Evolutionary conservation across 2,113 vertebrate species (phyloP).

Genomic region (Lophochroa leadbeateri): DNA sequence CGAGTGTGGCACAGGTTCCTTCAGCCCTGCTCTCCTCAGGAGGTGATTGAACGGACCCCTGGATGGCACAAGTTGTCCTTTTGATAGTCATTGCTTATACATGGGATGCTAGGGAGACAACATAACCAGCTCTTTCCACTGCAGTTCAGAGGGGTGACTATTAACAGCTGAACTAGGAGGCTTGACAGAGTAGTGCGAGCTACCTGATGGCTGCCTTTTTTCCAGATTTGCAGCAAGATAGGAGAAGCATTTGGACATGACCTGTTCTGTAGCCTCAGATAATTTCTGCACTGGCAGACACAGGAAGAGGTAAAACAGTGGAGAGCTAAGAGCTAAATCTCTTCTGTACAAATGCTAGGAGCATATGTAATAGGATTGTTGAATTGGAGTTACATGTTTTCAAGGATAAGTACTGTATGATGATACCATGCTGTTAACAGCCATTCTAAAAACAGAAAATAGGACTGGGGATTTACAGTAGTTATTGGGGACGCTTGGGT

Average conservation of each 20-base stretch:
- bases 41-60: background rate
- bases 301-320: background rate
- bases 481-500: background rate
- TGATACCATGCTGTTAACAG: background rate
- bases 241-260: background rate
- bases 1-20: fast-evolving
- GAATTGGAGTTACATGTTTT: slow-evolving; percentile 28
- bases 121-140: background rate
- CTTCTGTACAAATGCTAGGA: background rate
- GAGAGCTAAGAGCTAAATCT: slow-evolving; percentile 45
- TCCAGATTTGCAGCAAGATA: background rate
- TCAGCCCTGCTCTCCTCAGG: fast-evolving
- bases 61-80: background rate
- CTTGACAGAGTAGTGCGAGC: background rate
- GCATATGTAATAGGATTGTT: slow-evolving; percentile 49
- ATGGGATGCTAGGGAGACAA: background rate
- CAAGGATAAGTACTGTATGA: background rate
- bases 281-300: slow-evolving; percentile 21
- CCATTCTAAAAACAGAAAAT: background rate
- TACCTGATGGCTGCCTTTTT: background rate
- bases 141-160: background rate
- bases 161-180: background rate
- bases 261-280: background rate
- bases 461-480: background rate
- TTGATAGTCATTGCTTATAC: background rate